These are phyloP conservation scores for Alsophila aescularia DNA, from an alignment of 2,888 invertebrate species.

Conservation along the genomic window DNA sequence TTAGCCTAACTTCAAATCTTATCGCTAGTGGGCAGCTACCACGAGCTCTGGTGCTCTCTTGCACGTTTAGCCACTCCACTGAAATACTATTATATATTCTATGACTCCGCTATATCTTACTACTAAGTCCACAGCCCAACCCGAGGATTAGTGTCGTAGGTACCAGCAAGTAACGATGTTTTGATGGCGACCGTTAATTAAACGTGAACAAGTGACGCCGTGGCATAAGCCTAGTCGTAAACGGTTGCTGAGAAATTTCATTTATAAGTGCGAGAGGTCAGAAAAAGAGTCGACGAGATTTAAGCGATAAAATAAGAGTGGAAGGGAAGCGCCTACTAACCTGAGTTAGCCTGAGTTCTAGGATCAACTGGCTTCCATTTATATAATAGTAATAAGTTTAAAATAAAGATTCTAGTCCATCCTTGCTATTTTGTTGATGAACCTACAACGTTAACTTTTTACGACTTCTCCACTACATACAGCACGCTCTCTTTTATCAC, in stretches of 20 bases:
- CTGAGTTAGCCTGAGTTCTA: too few species aligned
- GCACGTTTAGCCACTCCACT: too few species aligned
- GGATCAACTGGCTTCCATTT: too few species aligned
- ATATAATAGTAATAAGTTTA: neutral
- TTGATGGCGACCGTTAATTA: constrained; percentile 43
- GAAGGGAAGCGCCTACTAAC: too few species aligned
- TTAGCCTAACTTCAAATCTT: too few species aligned
- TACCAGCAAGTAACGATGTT: constrained; percentile 43
- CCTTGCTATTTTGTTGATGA: constrained; percentile 20
- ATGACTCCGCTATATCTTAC: too few species aligned
- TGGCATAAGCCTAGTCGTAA: neutral
- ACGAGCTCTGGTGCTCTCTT: too few species aligned
- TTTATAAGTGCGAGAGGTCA: neutral
- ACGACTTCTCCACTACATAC: constrained; percentile 20
- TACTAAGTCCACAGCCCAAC: constrained; percentile 9
- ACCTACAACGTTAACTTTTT: constrained; percentile 9
- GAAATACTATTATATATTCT: too few species aligned
- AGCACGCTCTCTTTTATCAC: constrained; percentile 20
- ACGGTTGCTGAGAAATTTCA: constrained; percentile 1
- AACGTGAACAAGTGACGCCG: neutral
- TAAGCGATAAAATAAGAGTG: too few species aligned
- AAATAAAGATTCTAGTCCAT: neutral
- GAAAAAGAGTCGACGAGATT: too few species aligned
- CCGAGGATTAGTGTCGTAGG: neutral
- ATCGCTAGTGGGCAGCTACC: too few species aligned